Evolutionary conservation across 1,140 invertebrate genomes (phyloP).

Genomic region (Eriocheir sinensis): DNA sequence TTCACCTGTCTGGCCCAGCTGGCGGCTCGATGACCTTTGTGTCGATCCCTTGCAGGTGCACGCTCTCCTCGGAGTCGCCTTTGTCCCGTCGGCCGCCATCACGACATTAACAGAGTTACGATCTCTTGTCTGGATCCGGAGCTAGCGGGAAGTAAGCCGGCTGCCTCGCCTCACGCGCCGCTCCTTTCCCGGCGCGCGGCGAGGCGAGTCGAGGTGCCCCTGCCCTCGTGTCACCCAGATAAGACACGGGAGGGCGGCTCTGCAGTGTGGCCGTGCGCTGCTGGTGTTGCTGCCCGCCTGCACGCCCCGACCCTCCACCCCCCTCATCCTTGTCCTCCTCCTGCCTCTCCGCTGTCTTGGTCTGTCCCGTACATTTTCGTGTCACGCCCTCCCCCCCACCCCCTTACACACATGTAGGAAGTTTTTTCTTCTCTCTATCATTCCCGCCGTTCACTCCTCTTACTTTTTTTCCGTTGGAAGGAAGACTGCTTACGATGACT

Average conservation of each 20-base stretch:
- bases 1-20: too few species aligned
- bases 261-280: neutral
- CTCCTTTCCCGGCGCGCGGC: neutral
- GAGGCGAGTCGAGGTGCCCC: neutral
- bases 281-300: neutral
- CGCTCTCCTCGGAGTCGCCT: conserved; percentile 8
- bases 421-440: too few species aligned
- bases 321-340: too few species aligned
- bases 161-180: neutral
- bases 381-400: too few species aligned
- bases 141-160: neutral
- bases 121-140: neutral
- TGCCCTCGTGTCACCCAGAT: neutral
- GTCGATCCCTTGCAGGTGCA: neutral
- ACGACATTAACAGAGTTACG: neutral
- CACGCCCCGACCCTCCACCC: neutral
- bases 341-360: too few species aligned
- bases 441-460: too few species aligned
- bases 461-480: too few species aligned
- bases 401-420: too few species aligned
- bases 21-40: too few species aligned
- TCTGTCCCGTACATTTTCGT: too few species aligned
- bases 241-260: neutral
- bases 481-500: too few species aligned
- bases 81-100: conserved; percentile 10